Conservation (phyloP, 2,888 invertebrate species). For the Coelogynopora nodosa region DNA sequence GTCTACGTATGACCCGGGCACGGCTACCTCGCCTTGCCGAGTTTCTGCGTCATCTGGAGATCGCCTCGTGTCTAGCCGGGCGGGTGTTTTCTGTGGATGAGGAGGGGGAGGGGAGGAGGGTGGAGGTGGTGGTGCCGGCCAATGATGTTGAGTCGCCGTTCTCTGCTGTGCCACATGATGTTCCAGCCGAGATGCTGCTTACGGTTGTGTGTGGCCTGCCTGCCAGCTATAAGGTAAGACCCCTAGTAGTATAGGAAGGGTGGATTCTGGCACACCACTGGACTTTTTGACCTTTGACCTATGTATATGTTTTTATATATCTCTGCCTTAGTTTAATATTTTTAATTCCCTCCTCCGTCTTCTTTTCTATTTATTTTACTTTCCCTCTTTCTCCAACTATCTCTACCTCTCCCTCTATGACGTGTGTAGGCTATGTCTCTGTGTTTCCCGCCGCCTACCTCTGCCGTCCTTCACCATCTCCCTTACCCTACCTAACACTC, state of each 20-base stretch:
- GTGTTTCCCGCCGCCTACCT: too few relatives aligned
- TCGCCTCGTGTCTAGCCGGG: neutral
- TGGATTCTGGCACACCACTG: neutral
- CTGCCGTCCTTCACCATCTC: too few relatives aligned
- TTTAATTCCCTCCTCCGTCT: neutral
- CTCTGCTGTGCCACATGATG: neutral
- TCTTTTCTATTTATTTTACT: too few relatives aligned
- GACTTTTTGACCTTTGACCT: neutral
- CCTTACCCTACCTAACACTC: too few relatives aligned
- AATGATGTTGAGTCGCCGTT: neutral
- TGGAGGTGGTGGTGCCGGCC: neutral
- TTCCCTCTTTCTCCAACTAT: neutral
- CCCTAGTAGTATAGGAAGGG: neutral
- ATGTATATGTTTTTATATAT: neutral
- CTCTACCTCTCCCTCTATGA: neutral
- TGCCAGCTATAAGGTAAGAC: conserved; percentile 53
- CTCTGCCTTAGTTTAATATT: neutral
- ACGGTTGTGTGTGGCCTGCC: conserved; percentile 56
- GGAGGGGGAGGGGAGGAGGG: too few relatives aligned
- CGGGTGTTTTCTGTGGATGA: neutral
- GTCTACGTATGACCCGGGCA: neutral
- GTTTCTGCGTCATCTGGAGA: neutral
- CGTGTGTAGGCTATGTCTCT: too few relatives aligned
- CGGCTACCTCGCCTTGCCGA: neutral
- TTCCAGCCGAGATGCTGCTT: conserved; percentile 53